Conservation (phyloP, 2,888 invertebrate species). For the Liopterus haemorrhoidalis region DNA sequence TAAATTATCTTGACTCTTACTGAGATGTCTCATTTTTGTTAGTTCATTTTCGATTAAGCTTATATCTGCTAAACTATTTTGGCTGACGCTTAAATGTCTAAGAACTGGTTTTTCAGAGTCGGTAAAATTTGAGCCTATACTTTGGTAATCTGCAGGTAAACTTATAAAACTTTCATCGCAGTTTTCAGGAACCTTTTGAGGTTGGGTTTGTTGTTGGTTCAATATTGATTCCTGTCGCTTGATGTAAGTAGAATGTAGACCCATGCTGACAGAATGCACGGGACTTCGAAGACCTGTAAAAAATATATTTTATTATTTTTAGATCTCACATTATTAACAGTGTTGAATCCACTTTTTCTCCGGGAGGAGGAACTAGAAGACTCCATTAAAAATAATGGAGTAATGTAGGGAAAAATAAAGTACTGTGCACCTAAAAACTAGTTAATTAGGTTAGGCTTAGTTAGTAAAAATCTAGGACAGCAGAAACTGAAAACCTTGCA, state of each 20-base stretch:
- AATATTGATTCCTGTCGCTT: conserved; percentile 31
- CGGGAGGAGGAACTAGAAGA: too few species aligned
- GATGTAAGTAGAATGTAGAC: conserved; percentile 39
- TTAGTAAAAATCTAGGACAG: too few species aligned
- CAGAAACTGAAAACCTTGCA: too few species aligned
- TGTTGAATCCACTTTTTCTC: background rate
- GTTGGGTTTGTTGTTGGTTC: conserved; percentile 19
- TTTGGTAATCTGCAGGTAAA: conserved; percentile 18
- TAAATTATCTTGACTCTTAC: conserved; percentile 43
- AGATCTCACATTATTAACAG: background rate
- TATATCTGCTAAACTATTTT: conserved; percentile 19
- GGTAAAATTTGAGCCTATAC: conserved; percentile 27
- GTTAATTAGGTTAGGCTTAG: too few species aligned
- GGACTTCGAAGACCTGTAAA: conserved; percentile 30
- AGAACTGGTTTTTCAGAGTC: conserved; percentile 28
- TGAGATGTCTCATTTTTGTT: conserved; percentile 33
- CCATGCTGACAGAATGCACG: conserved; percentile 36
- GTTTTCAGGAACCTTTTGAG: conserved; percentile 16
- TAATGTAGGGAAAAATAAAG: too few species aligned
- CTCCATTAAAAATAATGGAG: too few species aligned
- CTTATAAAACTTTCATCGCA: conserved; percentile 17
- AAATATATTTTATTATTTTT: background rate
- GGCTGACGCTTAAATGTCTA: conserved; percentile 14
- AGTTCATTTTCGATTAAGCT: conserved; percentile 19
- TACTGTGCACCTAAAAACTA: too few species aligned